Evolutionary conservation across 92 coral and sea anemone genomes (phyloP).

Genomic region (Hydrozoanthus gracilis): DNA sequence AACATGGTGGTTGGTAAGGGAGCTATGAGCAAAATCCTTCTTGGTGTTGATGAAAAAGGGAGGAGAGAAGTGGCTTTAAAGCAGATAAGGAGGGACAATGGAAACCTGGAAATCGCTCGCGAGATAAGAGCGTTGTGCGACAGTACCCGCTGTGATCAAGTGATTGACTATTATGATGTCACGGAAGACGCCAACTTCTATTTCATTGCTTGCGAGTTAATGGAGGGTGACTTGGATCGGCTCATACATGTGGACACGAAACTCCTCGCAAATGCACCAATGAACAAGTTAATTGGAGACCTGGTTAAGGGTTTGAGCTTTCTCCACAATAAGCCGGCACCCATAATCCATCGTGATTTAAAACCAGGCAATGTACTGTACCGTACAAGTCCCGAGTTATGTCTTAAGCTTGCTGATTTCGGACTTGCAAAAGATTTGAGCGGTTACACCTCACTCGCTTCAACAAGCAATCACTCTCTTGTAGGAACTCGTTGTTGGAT

Average conservation of each 20-base stretch:
- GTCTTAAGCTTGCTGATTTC: slow-evolving; percentile 73
- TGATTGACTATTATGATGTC: slow-evolving; percentile 49
- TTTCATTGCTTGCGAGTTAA: slow-evolving; percentile 62
- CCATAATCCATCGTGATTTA: slow-evolving; percentile 74
- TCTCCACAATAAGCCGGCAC: slow-evolving; percentile 54
- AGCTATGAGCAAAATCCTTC: slow-evolving; percentile 58
- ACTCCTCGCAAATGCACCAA: background rate
- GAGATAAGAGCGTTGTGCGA: slow-evolving; percentile 61
- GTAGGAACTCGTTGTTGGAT: slow-evolving; percentile 85
- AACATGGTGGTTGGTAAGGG: slow-evolving; percentile 55
- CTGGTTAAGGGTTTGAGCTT: slow-evolving; percentile 61
- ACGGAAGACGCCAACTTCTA: slow-evolving; percentile 50
- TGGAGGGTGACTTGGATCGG: slow-evolving; percentile 71
- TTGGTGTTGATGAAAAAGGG: slow-evolving; percentile 66
- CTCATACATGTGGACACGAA: slow-evolving; percentile 10
- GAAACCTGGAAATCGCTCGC: slow-evolving; percentile 43
- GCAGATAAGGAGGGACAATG: slow-evolving; percentile 48
- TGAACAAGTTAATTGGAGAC: slow-evolving; percentile 38
- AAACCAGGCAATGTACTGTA: slow-evolving; percentile 80
- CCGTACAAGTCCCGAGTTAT: slow-evolving; percentile 48
- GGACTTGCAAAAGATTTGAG: slow-evolving; percentile 66
- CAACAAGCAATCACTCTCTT: slow-evolving; percentile 58
- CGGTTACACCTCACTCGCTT: slow-evolving; percentile 36
- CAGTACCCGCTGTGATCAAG: slow-evolving; percentile 51
- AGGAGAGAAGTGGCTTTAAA: slow-evolving; percentile 70